Conservation (phyloP, 2,888 invertebrate genomes). For the Papilio gigon region DNA sequence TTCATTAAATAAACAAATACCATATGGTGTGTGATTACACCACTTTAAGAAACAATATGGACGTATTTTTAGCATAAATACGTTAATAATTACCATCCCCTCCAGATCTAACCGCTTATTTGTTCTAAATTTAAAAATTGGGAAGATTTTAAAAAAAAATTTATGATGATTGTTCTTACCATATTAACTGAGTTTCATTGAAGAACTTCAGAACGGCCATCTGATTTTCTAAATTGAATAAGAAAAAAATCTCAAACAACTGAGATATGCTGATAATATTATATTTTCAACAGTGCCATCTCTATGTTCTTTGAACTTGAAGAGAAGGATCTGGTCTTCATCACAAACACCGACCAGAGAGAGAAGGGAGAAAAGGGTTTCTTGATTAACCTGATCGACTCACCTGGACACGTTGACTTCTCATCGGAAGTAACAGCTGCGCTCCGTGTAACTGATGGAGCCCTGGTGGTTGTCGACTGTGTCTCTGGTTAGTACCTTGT, state of each 20-base stretch:
- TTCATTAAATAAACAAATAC: conserved; percentile 54
- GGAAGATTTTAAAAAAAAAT: conserved; percentile 29
- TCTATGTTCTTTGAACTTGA: conserved; percentile 99
- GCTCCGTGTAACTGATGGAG: conserved; percentile 99
- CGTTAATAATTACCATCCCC: conserved; percentile 3
- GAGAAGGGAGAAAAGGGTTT: conserved; percentile 96
- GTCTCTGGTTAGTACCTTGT: conserved; percentile 91
- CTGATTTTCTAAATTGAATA: conserved; percentile 58
- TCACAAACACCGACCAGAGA: conserved; percentile 94
- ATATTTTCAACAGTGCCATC: conserved; percentile 89
- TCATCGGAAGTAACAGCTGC: conserved; percentile 99
- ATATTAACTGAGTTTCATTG: conserved; percentile 68
- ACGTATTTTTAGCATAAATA: neutral
- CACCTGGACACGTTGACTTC: conserved; percentile 99
- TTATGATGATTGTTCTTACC: conserved; percentile 83
- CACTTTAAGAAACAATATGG: neutral
- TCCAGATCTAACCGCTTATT: neutral
- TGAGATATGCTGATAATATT: neutral
- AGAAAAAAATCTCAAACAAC: neutral
- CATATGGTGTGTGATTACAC: conserved; percentile 40
- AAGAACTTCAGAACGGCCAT: conserved; percentile 83
- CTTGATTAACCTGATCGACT: conserved; percentile 99
- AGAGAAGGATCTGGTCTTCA: conserved; percentile 96
- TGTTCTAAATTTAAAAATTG: neutral
- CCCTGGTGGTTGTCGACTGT: conserved; percentile 99